A percentile compares a stretch with the other conserved stretches of the same genome.
These are phyloP conservation scores for Hypercompe scribonia DNA, from an alignment of 2,888 invertebrate species.

Conservation along the genomic window DNA sequence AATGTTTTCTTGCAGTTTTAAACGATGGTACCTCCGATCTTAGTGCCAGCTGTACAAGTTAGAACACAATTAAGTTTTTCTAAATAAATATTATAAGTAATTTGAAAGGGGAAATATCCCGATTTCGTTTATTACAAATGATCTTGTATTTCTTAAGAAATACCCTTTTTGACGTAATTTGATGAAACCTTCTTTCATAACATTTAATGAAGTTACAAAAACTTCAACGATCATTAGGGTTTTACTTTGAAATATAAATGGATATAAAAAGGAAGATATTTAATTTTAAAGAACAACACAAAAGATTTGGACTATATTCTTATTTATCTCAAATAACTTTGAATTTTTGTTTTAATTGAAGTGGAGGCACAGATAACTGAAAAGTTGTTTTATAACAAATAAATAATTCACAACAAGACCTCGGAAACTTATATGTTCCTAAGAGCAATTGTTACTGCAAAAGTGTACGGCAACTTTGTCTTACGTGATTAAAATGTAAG, in stretches of 20 bases:
- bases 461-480: too few relatives aligned
- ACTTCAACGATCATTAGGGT: background rate
- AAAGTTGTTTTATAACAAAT: background rate
- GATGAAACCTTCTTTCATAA: background rate
- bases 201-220: background rate
- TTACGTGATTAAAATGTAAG: too few relatives aligned
- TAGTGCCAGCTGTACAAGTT: too few relatives aligned
- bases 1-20: too few relatives aligned
- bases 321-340: background rate
- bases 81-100: background rate
- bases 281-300: background rate
- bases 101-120: background rate
- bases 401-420: too few relatives aligned
- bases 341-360: background rate
- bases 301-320: background rate
- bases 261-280: background rate
- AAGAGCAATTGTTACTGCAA: too few relatives aligned
- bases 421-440: too few relatives aligned
- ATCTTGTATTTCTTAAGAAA: background rate
- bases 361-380: background rate
- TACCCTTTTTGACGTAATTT: background rate
- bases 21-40: too few relatives aligned
- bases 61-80: background rate
- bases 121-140: background rate
- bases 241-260: slow-evolving; percentile 9